These are phyloP conservation scores for Tonatia bakeri DNA, from an alignment of 2,113 vertebrate species.

Conservation along the genomic window DNA sequence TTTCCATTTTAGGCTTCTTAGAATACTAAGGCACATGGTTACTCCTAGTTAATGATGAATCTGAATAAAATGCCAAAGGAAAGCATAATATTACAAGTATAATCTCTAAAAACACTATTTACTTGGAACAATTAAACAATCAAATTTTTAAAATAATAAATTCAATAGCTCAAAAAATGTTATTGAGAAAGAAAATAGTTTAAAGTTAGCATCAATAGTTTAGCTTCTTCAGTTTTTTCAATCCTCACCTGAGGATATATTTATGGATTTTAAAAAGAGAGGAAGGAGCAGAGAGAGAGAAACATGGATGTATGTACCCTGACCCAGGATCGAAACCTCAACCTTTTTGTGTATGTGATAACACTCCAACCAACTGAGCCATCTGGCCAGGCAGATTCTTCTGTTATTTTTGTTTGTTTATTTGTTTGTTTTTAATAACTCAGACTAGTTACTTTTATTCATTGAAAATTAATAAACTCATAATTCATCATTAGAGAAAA, in stretches of 20 bases:
- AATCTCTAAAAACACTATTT: not conserved
- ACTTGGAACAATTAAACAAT: not conserved
- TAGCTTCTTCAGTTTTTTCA: not conserved
- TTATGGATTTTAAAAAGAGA: no score
- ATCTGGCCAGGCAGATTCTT: no score
- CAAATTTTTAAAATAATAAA: not conserved
- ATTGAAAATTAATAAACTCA: conserved; percentile 12
- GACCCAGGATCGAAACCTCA: no score
- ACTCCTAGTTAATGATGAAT: not conserved
- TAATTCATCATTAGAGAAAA: not conserved
- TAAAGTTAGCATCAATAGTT: not conserved
- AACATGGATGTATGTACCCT: no score
- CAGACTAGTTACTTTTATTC: not conserved
- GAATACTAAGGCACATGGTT: not conserved
- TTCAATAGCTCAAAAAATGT: not conserved
- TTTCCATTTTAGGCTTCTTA: not conserved
- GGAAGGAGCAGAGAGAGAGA: no score
- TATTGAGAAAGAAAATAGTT: conserved; percentile 27
- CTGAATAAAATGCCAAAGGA: not conserved
- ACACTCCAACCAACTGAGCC: no score
- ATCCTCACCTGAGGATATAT: no score
- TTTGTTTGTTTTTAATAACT: not conserved
- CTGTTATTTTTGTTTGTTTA: no score
- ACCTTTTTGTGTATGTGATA: no score
- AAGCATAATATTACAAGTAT: not conserved